Conservation (phyloP, 2,113 vertebrate genomes). For the Oophaga pumilio region DNA sequence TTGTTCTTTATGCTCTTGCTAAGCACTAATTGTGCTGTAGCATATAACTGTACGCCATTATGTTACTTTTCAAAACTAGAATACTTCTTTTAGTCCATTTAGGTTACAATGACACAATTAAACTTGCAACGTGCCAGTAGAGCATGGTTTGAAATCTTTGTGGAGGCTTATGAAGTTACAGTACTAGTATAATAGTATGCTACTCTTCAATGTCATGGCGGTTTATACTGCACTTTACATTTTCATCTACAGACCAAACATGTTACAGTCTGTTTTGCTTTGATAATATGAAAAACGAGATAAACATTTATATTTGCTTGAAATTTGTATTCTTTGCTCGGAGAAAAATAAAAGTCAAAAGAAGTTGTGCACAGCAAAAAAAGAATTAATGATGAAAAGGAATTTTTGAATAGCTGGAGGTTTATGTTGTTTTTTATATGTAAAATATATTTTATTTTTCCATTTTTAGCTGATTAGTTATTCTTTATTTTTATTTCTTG, state of each 20-base stretch:
- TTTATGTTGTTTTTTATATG: background rate
- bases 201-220: conserved; percentile 17
- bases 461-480: background rate
- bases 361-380: conserved; percentile 26
- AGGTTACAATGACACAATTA: background rate
- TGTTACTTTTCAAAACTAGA: background rate
- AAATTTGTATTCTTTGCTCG: conserved; percentile 35
- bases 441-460: conserved; percentile 11
- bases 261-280: conserved; percentile 46
- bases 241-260: conserved; percentile 45
- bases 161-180: conserved; percentile 17
- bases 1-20: background rate
- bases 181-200: conserved; percentile 31
- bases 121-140: conserved; percentile 17
- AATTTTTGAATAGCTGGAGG: conserved; percentile 41
- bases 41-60: background rate
- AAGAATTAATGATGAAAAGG: conserved; percentile 52
- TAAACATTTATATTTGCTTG: conserved; percentile 50
- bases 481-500: background rate
- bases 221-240: conserved; percentile 40
- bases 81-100: conserved; percentile 5
- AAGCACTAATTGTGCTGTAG: background rate
- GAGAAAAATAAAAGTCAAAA: conserved; percentile 41
- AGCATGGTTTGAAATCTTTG: conserved; percentile 10
- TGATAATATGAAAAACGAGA: conserved; percentile 45